A percentile compares a stretch with the other conserved stretches of the same genome.
Evolutionary conservation across 2,797 vertebrate genomes (phyloP).

Genomic region (Echeneis naucrates): DNA sequence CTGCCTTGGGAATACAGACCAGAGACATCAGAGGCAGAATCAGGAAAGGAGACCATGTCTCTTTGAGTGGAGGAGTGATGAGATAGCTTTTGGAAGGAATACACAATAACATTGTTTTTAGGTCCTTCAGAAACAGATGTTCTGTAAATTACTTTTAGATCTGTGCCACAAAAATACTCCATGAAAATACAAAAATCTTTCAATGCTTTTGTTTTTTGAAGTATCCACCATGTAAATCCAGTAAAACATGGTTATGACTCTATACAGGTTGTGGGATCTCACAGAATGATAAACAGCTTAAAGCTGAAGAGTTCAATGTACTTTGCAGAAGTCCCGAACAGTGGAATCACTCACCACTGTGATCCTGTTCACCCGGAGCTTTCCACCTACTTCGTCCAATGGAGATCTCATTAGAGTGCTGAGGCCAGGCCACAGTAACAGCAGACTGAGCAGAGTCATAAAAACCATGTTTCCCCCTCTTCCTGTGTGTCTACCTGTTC

Average conservation of each 20-base stretch:
- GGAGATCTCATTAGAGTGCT: slow-evolving; percentile 71
- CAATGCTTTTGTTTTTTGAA: slow-evolving; percentile 4
- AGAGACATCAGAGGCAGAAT: slow-evolving; percentile 53
- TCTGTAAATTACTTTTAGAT: slow-evolving; percentile 26
- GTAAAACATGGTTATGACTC: slow-evolving; percentile 18
- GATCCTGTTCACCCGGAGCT: slow-evolving; percentile 53
- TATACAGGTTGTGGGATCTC: slow-evolving; percentile 28
- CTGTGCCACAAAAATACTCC: not conserved
- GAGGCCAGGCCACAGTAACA: slow-evolving; percentile 65
- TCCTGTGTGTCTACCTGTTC: slow-evolving; percentile 59
- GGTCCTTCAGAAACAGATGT: slow-evolving; percentile 2
- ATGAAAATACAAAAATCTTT: slow-evolving; percentile 17
- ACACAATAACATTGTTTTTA: slow-evolving; percentile 26
- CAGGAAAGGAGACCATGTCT: slow-evolving; percentile 59
- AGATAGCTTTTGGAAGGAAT: slow-evolving; percentile 58
- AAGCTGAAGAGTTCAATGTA: slow-evolving; percentile 81
- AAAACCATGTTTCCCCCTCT: slow-evolving; percentile 75
- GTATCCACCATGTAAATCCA: slow-evolving; percentile 27
- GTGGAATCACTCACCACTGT: slow-evolving; percentile 48
- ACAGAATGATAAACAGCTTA: slow-evolving; percentile 66
- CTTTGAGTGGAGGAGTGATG: slow-evolving; percentile 57
- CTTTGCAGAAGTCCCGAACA: slow-evolving; percentile 70
- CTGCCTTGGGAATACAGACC: slow-evolving; percentile 63
- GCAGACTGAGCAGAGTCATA: slow-evolving; percentile 69
- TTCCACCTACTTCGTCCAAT: slow-evolving; percentile 78